phyloP scores from a whole-genome alignment of 2,888 invertebrate species.

The Agapostemon virescens region DNA sequence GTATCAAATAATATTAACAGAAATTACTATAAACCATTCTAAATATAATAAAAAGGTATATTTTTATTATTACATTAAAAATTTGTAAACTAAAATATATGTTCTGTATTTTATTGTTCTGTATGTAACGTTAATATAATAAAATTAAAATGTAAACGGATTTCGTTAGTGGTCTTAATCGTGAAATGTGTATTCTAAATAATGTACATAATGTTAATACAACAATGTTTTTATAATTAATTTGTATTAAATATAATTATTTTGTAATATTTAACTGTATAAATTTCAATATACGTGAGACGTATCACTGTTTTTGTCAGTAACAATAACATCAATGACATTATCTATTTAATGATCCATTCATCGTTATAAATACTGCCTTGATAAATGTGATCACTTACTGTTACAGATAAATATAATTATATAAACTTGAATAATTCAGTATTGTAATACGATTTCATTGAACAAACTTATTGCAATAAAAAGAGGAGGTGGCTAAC shows the following conservation, averaged over 20 bases:
- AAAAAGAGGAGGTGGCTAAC: no score
- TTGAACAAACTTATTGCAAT: no score
- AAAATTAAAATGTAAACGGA: no score
- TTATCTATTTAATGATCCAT: background rate
- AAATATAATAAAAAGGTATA: background rate
- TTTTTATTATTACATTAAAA: background rate
- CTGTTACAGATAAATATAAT: background rate
- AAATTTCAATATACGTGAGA: background rate
- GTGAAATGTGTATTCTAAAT: no score
- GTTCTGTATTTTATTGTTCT: no score
- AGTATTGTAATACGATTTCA: no score
- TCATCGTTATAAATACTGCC: background rate
- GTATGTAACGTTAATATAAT: no score
- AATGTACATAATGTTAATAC: no score
- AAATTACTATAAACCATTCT: background rate
- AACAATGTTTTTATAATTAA: background rate
- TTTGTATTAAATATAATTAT: background rate
- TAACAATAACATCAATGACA: background rate
- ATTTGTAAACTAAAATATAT: background rate
- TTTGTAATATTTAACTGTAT: background rate
- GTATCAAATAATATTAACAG: background rate
- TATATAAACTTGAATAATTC: no score
- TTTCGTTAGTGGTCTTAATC: no score
- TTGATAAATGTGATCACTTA: background rate
- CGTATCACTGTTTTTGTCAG: background rate